A percentile compares a stretch with the other conserved stretches of the same genome.
Evolutionary conservation across 2,113 vertebrate genomes (phyloP).

Genomic region (Peromyscus maniculatus): DNA sequence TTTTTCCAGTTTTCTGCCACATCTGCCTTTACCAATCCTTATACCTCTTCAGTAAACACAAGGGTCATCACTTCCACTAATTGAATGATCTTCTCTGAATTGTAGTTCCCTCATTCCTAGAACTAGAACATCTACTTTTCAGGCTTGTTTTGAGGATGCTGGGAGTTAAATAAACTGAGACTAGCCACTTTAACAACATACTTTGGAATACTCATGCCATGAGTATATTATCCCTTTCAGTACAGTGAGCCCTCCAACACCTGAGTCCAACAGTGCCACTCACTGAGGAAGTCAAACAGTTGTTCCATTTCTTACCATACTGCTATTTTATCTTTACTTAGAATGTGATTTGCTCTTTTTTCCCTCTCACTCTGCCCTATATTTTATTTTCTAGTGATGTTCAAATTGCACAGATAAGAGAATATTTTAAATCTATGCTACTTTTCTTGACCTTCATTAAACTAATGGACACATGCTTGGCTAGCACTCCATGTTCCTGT

Average conservation of each 20-base stretch:
- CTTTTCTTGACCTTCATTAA: slow-evolving; percentile 16
- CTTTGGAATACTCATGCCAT: background rate
- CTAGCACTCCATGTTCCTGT: background rate
- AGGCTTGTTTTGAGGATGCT: background rate
- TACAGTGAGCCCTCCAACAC: background rate
- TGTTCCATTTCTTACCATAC: background rate
- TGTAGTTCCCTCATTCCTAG: background rate
- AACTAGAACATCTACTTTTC: background rate
- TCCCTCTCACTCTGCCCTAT: background rate
- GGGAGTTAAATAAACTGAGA: background rate
- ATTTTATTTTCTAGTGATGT: slow-evolving; percentile 10
- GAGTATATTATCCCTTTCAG: background rate
- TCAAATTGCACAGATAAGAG: background rate
- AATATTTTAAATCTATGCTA: background rate
- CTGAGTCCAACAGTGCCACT: background rate
- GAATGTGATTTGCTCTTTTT: background rate
- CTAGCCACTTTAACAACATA: background rate
- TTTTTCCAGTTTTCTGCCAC: background rate
- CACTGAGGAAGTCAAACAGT: background rate
- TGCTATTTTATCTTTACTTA: background rate
- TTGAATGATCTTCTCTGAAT: background rate
- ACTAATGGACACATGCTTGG: background rate
- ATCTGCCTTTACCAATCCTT: background rate
- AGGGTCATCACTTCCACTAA: background rate
- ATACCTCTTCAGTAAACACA: background rate